Percentiles rank a stretch among this genome's conserved stretches.
phyloP scores from a whole-genome alignment of 2,113 vertebrate species.

The Heterocephalus glaber region DNA sequence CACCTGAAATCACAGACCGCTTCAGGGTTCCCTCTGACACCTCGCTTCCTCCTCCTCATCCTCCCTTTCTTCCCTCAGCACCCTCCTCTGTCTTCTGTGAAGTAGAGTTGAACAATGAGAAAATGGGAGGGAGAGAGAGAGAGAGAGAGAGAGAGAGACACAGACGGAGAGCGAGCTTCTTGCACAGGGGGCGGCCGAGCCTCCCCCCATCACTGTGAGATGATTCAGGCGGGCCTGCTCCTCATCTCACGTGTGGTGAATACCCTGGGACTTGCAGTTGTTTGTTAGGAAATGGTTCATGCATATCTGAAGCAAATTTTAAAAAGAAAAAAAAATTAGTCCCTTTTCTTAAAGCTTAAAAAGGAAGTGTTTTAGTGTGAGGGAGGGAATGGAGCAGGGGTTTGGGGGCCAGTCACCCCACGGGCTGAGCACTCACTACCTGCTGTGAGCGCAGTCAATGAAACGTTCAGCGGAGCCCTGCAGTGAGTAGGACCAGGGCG shows the following conservation, averaged over 20 bases:
- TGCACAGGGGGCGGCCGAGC: not conserved
- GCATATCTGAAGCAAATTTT: not conserved
- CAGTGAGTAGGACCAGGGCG: not conserved
- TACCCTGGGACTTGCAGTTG: not conserved
- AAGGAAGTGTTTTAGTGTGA: conserved; percentile 13
- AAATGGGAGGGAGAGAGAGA: conserved; percentile 32
- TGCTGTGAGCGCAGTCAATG: conserved; percentile 40
- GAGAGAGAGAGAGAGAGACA: too few relatives aligned
- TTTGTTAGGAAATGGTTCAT: not conserved
- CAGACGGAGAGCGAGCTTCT: not conserved
- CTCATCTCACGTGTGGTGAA: not conserved
- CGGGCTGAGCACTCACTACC: not conserved
- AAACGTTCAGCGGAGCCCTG: not conserved
- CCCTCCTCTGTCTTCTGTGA: not conserved
- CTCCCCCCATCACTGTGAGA: not conserved
- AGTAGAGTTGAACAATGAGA: not conserved
- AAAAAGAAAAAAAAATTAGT: conserved; percentile 51
- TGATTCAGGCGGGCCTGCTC: not conserved
- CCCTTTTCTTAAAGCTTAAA: conserved; percentile 33
- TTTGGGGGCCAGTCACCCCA: not conserved
- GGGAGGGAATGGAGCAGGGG: conserved; percentile 35
- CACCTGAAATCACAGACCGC: not conserved
- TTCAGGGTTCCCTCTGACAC: not conserved
- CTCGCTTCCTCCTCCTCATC: not conserved
- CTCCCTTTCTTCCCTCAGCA: not conserved